Conservation (phyloP, 1,140 invertebrate genomes). For the Hormaphis cornu region DNA sequence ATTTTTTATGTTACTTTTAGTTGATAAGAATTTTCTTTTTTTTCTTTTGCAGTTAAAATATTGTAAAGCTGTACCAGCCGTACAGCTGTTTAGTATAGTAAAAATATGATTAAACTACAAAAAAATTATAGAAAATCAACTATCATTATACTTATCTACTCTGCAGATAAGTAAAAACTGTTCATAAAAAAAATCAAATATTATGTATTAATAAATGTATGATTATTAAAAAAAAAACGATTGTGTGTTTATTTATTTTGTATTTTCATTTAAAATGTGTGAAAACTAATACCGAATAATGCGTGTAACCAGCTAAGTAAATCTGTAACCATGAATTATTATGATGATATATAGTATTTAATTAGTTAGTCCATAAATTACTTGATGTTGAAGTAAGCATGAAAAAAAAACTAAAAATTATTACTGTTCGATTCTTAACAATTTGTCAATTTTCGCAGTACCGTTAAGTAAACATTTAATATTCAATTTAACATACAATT, state of each 20-base stretch:
- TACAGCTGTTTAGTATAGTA: background rate
- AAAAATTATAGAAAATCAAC: slow-evolving; percentile 13
- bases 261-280: too few species aligned
- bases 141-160: slow-evolving; percentile 7
- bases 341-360: too few species aligned
- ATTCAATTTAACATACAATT: too few species aligned
- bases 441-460: too few species aligned
- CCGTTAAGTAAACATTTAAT: too few species aligned
- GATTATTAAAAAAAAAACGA: background rate
- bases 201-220: slow-evolving; percentile 18
- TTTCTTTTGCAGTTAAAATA: background rate
- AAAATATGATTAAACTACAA: background rate
- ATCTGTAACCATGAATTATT: too few species aligned
- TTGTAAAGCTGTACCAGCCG: background rate
- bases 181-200: slow-evolving; percentile 30
- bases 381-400: too few species aligned
- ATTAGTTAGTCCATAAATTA: too few species aligned
- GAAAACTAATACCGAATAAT: too few species aligned
- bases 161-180: slow-evolving; percentile 10
- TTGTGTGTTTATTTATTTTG: slow-evolving; percentile 4
- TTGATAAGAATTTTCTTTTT: slow-evolving; percentile 4
- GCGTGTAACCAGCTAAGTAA: too few species aligned
- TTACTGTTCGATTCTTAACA: too few species aligned
- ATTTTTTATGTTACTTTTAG: slow-evolving; percentile 16
- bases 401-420: too few species aligned